Percentiles rank a stretch among this genome's conserved stretches.
These are phyloP conservation scores for Conchocele bisecta DNA, from an alignment of 2,888 invertebrate genomes.

Conservation along the genomic window DNA sequence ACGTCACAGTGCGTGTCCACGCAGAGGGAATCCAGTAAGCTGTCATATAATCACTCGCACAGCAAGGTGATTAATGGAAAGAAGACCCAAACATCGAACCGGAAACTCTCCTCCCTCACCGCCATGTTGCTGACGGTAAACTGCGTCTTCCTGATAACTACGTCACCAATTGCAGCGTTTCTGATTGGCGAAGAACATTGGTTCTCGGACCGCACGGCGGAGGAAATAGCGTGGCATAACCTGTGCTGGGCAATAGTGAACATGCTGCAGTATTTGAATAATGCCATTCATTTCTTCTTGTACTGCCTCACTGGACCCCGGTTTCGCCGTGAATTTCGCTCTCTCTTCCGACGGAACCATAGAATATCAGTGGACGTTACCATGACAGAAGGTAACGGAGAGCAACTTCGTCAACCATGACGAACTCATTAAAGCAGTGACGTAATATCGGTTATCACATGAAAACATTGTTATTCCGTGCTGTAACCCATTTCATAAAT, in stretches of 20 bases:
- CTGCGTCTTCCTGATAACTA: slow-evolving; percentile 67
- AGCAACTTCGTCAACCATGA: too few relatives aligned
- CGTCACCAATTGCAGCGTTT: slow-evolving; percentile 70
- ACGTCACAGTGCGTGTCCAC: not conserved
- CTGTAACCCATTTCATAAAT: too few relatives aligned
- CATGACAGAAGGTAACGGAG: too few relatives aligned
- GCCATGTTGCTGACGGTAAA: slow-evolving; percentile 69
- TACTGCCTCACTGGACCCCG: slow-evolving; percentile 72
- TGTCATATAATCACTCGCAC: too few relatives aligned
- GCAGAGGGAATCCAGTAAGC: not conserved
- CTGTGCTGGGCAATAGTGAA: slow-evolving; percentile 72
- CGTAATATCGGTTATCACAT: too few relatives aligned
- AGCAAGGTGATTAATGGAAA: too few relatives aligned
- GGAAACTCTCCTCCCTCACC: slow-evolving; percentile 60
- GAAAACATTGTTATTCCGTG: too few relatives aligned
- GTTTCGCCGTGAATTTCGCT: slow-evolving; percentile 64
- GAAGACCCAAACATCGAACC: not conserved
- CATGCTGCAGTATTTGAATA: slow-evolving; percentile 73
- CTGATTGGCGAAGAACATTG: slow-evolving; percentile 68
- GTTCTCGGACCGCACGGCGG: slow-evolving; percentile 36
- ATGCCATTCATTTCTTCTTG: slow-evolving; percentile 72
- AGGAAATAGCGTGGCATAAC: slow-evolving; percentile 55
- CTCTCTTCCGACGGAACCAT: slow-evolving; percentile 43
- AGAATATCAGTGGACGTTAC: slow-evolving; percentile 12
- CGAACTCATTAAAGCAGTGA: too few relatives aligned